Base-by-base conservation (phyloP, 2,797 vertebrate species). In the Coranthus polyacanthus region DNA sequence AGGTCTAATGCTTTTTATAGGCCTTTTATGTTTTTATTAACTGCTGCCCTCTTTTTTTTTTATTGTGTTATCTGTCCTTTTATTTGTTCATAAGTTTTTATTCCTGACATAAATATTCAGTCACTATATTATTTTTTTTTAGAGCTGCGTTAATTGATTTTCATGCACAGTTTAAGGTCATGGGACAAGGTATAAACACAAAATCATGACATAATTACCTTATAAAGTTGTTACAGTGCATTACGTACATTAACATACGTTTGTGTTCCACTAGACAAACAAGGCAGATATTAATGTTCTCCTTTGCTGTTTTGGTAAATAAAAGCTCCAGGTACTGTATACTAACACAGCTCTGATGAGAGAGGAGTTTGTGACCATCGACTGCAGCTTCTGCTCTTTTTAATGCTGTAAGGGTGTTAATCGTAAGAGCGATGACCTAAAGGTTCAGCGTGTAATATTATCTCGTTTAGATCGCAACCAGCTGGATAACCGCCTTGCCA, bases 121-220 rank as follows among this genome's bases (percentile, higher is more conserved):
- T 39, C 59, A 21, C 41, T 38, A 12, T 50, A 39, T 15, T n/a
- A n/a, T n/a, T n/a, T n/a, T n/a, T n/a, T 62, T 57, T 62, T 39
- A 39, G 32, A 24, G 12, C 32, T 50, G 13, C 7, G 39, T 22
- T 68, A 50, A 78, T 44, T n/a, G 61, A 63, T 68, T 64, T 56
- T 44, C 34, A 49, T 29, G 7, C n/a, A 29, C 39, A 63, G 65
- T 52, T 21, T 15, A 26, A 17, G 13, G 11, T 39, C 57, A 24
- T 20, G 10, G 34, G 56, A 60, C 26, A 64, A 62, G 39, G 36
- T 55, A 36, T 62, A 58, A 84, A 77, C 66, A 73, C 49, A 68
- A 15, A 37, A 57, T 68, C 26, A 52, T 61, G 51, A 59, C 39
- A 66, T 64, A 46, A 57, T 55, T 38, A 51, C 12, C 49, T 66